Conservation (phyloP, 2,113 vertebrate species). For the Grammomys surdaster region DNA sequence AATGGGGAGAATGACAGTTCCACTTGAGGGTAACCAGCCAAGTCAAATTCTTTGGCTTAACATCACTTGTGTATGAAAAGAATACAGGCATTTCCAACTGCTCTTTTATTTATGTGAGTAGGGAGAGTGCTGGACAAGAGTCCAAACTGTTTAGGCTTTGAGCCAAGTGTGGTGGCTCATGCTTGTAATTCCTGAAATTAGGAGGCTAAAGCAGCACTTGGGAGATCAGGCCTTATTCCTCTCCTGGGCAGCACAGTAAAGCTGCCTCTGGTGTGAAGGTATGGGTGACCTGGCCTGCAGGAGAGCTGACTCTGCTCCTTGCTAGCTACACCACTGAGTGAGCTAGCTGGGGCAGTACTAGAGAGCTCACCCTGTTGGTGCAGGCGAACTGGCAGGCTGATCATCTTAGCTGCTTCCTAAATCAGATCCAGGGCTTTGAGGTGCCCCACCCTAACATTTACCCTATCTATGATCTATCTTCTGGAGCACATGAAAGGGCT, state of each 20-base stretch:
- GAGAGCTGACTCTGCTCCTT: neutral
- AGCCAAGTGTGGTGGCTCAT: neutral
- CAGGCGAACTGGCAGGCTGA: neutral
- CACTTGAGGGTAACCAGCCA: neutral
- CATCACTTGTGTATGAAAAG: slow-evolving; percentile 33
- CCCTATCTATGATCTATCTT: no score
- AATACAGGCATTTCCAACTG: neutral
- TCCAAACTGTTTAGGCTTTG: slow-evolving; percentile 17
- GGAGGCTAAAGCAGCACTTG: neutral
- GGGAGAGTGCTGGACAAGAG: slow-evolving; percentile 10
- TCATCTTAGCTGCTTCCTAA: neutral
- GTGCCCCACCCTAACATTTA: neutral
- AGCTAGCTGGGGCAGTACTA: neutral
- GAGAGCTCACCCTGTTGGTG: neutral
- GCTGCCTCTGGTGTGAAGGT: neutral
- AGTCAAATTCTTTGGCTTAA: neutral
- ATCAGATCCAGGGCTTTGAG: neutral
- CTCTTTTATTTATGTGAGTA: slow-evolving; percentile 46
- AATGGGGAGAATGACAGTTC: neutral
- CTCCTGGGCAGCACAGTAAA: neutral
- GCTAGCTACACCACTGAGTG: neutral
- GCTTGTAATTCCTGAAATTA: neutral
- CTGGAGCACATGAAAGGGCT: no score
- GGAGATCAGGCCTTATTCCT: neutral
- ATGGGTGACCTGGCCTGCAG: neutral